phyloP scores from a whole-genome alignment of 2,888 invertebrate genomes.

The Mantis religiosa region DNA sequence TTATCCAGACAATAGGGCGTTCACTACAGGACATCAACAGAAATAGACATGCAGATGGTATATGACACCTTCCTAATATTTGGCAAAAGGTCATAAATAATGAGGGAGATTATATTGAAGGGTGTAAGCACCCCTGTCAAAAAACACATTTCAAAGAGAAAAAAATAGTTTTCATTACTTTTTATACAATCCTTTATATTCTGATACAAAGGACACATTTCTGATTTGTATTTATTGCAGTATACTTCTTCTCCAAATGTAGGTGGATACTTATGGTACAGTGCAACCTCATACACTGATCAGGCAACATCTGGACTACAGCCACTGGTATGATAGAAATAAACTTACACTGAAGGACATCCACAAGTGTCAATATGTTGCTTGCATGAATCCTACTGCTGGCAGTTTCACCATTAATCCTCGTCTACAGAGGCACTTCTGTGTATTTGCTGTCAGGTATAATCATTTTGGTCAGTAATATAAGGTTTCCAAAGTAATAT shows the following conservation, averaged over 20 bases:
- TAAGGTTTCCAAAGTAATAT: no score
- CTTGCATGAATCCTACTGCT: conserved; percentile 97
- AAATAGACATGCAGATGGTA: no score
- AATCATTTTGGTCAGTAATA: no score
- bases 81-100: no score
- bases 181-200: no score
- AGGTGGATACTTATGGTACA: conserved; percentile 81
- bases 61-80: no score
- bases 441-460: conserved; percentile 76
- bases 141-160: no score
- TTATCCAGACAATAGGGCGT: no score
- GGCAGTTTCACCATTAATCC: conserved; percentile 97
- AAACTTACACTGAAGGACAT: conserved; percentile 89
- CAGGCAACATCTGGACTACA: conserved; percentile 91
- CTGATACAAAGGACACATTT: neutral
- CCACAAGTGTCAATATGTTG: conserved; percentile 93
- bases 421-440: conserved; percentile 84
- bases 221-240: neutral
- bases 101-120: no score
- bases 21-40: no score
- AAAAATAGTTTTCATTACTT: no score
- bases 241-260: conserved; percentile 3
- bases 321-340: conserved; percentile 91
- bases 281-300: conserved; percentile 95
- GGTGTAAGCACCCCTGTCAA: no score